Evolutionary conservation across 2,888 invertebrate species (phyloP).

Genomic region (Nymphalis urticae): DNA sequence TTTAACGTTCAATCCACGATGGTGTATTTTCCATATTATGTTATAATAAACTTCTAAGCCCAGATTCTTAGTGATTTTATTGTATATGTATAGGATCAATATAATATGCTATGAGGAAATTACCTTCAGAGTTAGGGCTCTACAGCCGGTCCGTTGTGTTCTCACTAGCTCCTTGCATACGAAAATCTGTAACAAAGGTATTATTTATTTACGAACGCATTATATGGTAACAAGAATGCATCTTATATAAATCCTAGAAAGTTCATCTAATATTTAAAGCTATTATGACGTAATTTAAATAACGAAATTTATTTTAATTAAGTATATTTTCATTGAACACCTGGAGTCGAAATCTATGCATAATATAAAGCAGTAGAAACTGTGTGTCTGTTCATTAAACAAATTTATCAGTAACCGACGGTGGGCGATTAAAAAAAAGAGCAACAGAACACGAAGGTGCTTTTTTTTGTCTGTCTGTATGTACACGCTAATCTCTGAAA

Average conservation of each 20-base stretch:
- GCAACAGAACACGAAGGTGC: too few relatives aligned
- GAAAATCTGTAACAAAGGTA: slow-evolving; percentile 62
- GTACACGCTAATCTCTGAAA: too few relatives aligned
- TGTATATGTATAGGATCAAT: background rate
- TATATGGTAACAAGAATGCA: background rate
- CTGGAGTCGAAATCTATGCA: too few relatives aligned
- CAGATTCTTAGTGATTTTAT: too few relatives aligned
- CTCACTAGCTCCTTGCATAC: slow-evolving; percentile 57
- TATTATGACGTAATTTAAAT: background rate
- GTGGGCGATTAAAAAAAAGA: too few relatives aligned
- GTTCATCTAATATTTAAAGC: background rate
- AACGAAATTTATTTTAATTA: background rate
- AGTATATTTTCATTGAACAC: background rate
- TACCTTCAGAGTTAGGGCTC: slow-evolving; percentile 34
- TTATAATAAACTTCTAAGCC: too few relatives aligned
- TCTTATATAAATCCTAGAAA: background rate
- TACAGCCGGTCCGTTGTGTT: slow-evolving; percentile 20
- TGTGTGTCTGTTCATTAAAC: too few relatives aligned
- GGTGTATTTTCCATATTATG: too few relatives aligned
- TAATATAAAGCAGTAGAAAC: too few relatives aligned
- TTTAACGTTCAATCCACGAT: too few relatives aligned
- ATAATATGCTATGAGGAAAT: slow-evolving; percentile 16
- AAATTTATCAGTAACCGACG: too few relatives aligned
- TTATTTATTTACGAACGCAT: slow-evolving; percentile 15
- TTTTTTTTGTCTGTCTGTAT: too few relatives aligned